Conservation (phyloP, 2,113 vertebrate genomes). For the Dinomys branickii region DNA sequence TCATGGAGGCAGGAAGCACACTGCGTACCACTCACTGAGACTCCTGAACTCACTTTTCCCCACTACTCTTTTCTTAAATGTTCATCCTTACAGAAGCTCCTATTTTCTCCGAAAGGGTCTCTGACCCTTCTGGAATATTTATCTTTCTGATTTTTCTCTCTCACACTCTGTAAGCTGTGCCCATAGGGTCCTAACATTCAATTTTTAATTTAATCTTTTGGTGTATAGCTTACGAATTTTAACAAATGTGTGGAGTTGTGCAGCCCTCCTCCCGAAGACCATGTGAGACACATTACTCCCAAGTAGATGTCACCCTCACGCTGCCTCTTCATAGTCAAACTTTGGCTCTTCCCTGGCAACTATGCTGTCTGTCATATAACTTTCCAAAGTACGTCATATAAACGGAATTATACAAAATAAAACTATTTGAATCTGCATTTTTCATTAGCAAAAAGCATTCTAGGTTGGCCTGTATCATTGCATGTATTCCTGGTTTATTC, state of each 20-base stretch:
- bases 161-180: not conserved
- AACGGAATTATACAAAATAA: not conserved
- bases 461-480: not conserved
- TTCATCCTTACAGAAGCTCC: not conserved
- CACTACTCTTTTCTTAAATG: not conserved
- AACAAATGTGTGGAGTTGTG: not conserved
- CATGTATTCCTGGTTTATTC: no score
- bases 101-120: not conserved
- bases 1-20: not conserved
- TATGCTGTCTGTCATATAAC: not conserved
- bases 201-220: not conserved
- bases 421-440: not conserved
- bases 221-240: not conserved
- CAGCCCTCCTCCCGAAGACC: not conserved
- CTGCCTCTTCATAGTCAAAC: not conserved
- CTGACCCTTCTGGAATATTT: not conserved
- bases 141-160: not conserved
- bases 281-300: not conserved
- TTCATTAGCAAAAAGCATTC: not conserved
- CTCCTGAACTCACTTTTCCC: not conserved
- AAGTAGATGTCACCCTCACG: not conserved
- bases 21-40: rapidly evolving
- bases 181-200: not conserved
- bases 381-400: not conserved
- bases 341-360: not conserved